Evolutionary conservation across 2,113 vertebrate species (phyloP), one percentile per base, ranked within the genome.

Genomic region (Pelusios castaneus): DNA sequence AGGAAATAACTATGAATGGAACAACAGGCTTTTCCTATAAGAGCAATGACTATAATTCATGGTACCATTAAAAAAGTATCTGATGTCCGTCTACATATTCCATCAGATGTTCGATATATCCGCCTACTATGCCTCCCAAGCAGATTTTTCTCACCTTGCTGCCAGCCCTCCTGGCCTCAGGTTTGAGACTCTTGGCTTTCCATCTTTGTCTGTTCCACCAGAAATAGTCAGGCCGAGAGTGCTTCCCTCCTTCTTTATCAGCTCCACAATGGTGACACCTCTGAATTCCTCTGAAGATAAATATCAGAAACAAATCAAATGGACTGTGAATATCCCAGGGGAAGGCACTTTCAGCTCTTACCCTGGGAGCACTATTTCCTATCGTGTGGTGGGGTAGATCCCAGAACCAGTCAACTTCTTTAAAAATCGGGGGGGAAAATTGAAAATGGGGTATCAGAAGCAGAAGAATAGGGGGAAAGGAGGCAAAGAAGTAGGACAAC

Each of bases 171-270:
- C 99, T 0, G 99, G 98, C 90, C 99, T 98, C 87, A 99, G 98
- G 97, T 99, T 99, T 92, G 99, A 99, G 94, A 99, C 99, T 95
- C 99, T 98, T 76, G 99, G 99, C 94, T 99, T 99, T 94, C 99
- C 99, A 4, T 99, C 99, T 97, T 99, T 99, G 97, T 99, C 99
- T 0, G 99, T 99, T 51, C 99, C 99, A 58, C 99, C 99, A 1
- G 99, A 99, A 96, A 99, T 99, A 84, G 99, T 99, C 96, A 99
- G 98, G 75, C 99, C 99, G 0, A 99, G 98, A 11, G 98, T 99
- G 97, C 99, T 99, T 92, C 99, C 99, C 95, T 99, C 99, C 73
- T 99, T 99, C 97, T 99, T 99, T 95, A 99, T 98, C 96, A 99
- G 98, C 96, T 99, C 99, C 97, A 99, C 99, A 0, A 99, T 98